Evolutionary conservation across 2,797 vertebrate genomes (phyloP).

Genomic region (Pristis pectinata): DNA sequence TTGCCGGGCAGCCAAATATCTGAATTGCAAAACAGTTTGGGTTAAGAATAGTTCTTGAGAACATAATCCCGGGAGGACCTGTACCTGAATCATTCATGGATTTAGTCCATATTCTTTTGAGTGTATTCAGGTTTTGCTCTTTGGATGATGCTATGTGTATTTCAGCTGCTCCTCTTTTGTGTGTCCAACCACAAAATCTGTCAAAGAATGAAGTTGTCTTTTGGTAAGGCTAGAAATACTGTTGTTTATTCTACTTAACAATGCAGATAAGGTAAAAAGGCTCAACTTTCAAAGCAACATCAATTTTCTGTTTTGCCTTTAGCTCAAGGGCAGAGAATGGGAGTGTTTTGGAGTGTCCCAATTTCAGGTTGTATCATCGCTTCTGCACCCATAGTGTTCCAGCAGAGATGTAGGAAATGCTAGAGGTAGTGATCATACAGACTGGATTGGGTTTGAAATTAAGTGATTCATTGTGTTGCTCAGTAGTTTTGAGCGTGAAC

Average conservation of each 20-base stretch:
- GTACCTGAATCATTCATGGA: not conserved
- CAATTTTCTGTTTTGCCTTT: not conserved
- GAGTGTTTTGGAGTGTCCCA: not conserved
- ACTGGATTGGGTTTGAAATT: not conserved
- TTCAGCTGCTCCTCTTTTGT: not conserved
- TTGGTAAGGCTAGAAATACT: not conserved
- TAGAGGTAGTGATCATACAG: not conserved
- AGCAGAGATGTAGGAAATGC: not conserved
- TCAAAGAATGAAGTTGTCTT: not conserved
- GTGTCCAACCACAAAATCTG: not conserved
- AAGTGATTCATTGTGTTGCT: not conserved
- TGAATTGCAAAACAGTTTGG: too few species aligned
- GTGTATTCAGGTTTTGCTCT: not conserved
- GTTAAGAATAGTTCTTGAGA: too few species aligned
- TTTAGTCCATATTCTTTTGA: not conserved
- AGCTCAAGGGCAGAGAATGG: not conserved
- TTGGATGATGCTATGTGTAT: not conserved
- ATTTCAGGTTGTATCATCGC: not conserved
- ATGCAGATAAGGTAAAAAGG: not conserved
- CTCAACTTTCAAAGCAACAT: constrained; percentile 6
- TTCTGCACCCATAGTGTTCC: not conserved
- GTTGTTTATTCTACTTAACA: not conserved
- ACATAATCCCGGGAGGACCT: too few species aligned
- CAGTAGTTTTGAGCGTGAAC: not conserved
- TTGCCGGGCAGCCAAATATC: too few species aligned